Percentiles rank a stretch among this genome's conserved stretches.
phyloP scores from a whole-genome alignment of 2,888 invertebrate species.

The Lapara coniferarum region DNA sequence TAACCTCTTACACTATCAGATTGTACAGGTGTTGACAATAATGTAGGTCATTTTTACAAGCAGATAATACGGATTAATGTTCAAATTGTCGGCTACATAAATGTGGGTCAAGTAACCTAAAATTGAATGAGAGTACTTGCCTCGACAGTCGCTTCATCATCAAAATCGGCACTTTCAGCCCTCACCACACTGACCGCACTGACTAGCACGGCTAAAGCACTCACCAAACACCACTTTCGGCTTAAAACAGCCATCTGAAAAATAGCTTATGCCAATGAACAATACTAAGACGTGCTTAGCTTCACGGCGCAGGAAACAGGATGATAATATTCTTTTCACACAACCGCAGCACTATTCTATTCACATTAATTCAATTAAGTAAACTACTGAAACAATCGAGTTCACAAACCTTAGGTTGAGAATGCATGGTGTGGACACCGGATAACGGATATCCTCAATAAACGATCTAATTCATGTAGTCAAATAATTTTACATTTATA shows the following conservation, averaged over 20 bases:
- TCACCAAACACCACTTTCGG: slow-evolving; percentile 53
- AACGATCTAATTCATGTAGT: slow-evolving; percentile 27
- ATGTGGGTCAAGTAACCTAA: slow-evolving; percentile 56
- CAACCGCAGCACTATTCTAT: slow-evolving; percentile 25
- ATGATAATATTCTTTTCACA: slow-evolving; percentile 3
- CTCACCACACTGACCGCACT: slow-evolving; percentile 46
- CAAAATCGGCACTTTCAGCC: slow-evolving; percentile 56
- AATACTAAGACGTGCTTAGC: neutral
- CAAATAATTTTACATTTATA: neutral
- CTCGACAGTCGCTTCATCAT: slow-evolving; percentile 71
- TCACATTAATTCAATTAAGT: slow-evolving; percentile 58
- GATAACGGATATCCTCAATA: slow-evolving; percentile 77
- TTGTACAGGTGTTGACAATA: slow-evolving; percentile 21
- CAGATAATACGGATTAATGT: slow-evolving; percentile 28
- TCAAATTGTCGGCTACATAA: slow-evolving; percentile 20
- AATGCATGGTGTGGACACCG: slow-evolving; percentile 48
- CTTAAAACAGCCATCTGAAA: slow-evolving; percentile 75
- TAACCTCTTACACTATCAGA: neutral
- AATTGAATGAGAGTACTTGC: slow-evolving; percentile 51
- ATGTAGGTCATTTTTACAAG: slow-evolving; percentile 35
- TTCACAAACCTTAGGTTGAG: slow-evolving; percentile 20
- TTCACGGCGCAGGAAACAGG: neutral
- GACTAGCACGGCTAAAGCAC: slow-evolving; percentile 61
- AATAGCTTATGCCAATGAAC: slow-evolving; percentile 15
- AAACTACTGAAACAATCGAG: slow-evolving; percentile 28